Conservation (phyloP, 1,140 invertebrate genomes). For the Melipona quadrifasciata region DNA sequence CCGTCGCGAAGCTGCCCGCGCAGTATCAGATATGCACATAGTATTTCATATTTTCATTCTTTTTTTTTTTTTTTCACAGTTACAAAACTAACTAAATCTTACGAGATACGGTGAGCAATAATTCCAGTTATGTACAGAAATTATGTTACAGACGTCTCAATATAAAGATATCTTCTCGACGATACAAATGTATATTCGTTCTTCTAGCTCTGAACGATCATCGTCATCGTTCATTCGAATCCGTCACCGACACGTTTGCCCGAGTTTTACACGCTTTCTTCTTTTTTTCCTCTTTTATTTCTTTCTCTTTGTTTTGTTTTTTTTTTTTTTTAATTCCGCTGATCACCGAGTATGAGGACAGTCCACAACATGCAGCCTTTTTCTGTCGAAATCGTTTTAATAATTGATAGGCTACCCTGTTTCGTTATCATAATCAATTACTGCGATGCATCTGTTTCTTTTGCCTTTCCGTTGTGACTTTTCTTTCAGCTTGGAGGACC, state of each 20-base stretch:
- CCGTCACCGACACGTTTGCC: conserved; percentile 28
- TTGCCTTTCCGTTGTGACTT: not conserved
- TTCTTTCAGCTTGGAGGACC: not conserved
- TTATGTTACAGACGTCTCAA: conserved; percentile 78
- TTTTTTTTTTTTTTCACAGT: conserved; percentile 68
- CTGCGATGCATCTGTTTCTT: conserved; percentile 34
- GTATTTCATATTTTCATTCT: conserved; percentile 37
- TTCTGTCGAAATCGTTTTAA: conserved; percentile 70
- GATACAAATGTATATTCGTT: conserved; percentile 60
- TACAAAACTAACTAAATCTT: conserved; percentile 81
- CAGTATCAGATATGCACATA: conserved; percentile 63
- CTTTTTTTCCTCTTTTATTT: too few relatives aligned
- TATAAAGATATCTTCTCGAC: conserved; percentile 72
- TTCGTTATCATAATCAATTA: conserved; percentile 79
- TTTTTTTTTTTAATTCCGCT: conserved; percentile 19
- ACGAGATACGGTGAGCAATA: conserved; percentile 80
- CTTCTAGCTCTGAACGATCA: conserved; percentile 45
- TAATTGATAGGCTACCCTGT: conserved; percentile 82
- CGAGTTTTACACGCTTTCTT: not conserved
- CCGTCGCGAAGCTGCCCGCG: conserved; percentile 32
- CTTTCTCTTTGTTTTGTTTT: too few relatives aligned
- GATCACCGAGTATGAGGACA: conserved; percentile 55
- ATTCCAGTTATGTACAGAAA: conserved; percentile 81
- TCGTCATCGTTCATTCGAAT: conserved; percentile 42
- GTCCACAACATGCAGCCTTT: conserved; percentile 60